Evolutionary conservation across 2,113 vertebrate genomes (phyloP).

Genomic region (Oryzias woworae): DNA sequence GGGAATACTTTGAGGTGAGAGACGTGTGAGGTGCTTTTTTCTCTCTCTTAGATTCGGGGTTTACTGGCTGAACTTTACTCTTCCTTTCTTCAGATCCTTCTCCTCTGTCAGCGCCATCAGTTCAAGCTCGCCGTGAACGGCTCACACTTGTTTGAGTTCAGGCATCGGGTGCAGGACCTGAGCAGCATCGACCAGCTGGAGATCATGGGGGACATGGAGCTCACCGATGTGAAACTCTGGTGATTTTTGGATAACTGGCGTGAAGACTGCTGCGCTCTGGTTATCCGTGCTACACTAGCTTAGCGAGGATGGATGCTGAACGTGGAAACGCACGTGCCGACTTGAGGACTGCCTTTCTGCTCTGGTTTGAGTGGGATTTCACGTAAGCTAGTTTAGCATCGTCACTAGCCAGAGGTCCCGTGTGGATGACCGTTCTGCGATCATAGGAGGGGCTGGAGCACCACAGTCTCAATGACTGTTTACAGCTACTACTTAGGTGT

Average conservation of each 20-base stretch:
- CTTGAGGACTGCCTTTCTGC: constrained; percentile 3
- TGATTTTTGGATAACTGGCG: constrained; percentile 45
- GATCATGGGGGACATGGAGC: constrained; percentile 82
- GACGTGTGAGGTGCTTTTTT: not conserved
- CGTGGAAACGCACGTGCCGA: not conserved
- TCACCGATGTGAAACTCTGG: constrained; percentile 86
- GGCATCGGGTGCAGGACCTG: constrained; percentile 89
- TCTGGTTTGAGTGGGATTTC: not conserved
- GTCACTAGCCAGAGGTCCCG: constrained; percentile 2
- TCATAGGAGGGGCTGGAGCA: constrained; percentile 8
- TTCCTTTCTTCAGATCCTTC: constrained; percentile 80
- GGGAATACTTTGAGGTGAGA: constrained; percentile 94
- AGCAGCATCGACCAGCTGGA: constrained; percentile 84
- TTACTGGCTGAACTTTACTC: not conserved
- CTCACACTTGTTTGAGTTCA: constrained; percentile 88
- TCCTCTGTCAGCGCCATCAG: constrained; percentile 86
- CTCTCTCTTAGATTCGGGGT: not conserved
- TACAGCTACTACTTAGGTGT: constrained; percentile 34
- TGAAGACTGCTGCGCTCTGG: constrained; percentile 10
- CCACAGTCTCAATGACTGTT: constrained; percentile 36
- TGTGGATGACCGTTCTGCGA: constrained; percentile 10
- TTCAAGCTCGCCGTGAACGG: constrained; percentile 93
- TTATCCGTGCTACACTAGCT: constrained; percentile 37
- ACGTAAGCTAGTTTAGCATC: constrained; percentile 30
- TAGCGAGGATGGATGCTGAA: constrained; percentile 19